Conservation (phyloP, 2,113 vertebrate species). For the Choloepus hoffmanni region DNA sequence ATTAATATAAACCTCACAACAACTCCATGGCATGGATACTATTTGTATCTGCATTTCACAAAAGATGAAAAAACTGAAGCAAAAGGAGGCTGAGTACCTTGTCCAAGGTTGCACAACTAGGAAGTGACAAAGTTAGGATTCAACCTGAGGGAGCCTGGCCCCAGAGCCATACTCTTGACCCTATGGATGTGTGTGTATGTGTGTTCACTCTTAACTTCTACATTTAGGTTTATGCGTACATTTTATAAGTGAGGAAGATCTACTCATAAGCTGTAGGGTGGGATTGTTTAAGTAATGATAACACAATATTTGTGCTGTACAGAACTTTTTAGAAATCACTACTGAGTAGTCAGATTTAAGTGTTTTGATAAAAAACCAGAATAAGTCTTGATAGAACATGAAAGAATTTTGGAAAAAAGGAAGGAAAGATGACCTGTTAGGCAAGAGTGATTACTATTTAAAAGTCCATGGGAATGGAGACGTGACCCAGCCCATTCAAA, state of each 20-base stretch:
- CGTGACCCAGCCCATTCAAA: too few relatives aligned
- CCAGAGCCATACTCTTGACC: neutral
- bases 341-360: neutral
- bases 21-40: neutral
- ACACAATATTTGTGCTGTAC: neutral
- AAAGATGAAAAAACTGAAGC: neutral
- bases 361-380: conserved; percentile 2
- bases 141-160: neutral
- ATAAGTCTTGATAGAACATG: neutral
- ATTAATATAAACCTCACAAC: neutral
- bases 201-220: neutral
- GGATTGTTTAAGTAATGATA: neutral
- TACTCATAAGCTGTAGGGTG: neutral
- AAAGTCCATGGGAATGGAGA: neutral
- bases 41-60: neutral
- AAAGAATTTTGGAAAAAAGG: conserved; percentile 42
- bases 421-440: conserved; percentile 11
- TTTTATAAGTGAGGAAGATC: conserved; percentile 15
- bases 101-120: neutral
- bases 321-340: conserved; percentile 10
- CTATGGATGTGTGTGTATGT: neutral
- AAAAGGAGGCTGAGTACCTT: neutral
- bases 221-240: neutral
- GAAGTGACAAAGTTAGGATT: neutral
- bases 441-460: conserved; percentile 30